Conservation (phyloP, 2,113 vertebrate genomes). For the Oxyruncus cristatus region DNA sequence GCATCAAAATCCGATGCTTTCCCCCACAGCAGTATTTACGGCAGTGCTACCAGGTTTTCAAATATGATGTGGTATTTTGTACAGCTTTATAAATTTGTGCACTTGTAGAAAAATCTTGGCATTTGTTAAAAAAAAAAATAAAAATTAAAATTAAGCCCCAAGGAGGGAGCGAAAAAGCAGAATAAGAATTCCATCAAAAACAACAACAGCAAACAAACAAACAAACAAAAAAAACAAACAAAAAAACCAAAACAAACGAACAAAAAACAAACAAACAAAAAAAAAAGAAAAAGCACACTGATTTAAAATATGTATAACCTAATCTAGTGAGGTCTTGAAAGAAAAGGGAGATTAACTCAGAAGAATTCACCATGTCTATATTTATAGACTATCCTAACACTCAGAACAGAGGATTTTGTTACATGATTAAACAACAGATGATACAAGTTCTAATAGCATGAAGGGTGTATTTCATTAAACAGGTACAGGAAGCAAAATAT, state of each 20-base stretch:
- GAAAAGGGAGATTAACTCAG: not conserved
- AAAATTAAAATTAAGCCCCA: not conserved
- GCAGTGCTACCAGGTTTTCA: not conserved
- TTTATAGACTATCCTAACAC: not conserved
- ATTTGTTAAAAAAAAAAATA: not conserved
- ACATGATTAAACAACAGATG: not conserved
- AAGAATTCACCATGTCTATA: not conserved
- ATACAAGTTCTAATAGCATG: not conserved
- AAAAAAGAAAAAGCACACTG: not conserved
- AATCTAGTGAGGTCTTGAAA: not conserved
- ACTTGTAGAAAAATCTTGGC: not conserved
- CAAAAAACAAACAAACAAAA: not conserved
- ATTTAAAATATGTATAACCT: not conserved
- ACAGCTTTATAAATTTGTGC: not conserved
- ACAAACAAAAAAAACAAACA: not conserved
- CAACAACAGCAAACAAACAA: not conserved
- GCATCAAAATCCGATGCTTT: not conserved
- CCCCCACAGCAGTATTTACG: not conserved
- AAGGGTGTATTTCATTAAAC: not conserved
- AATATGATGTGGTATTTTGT: not conserved
- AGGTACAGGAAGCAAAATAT: not conserved
- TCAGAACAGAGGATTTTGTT: not conserved
- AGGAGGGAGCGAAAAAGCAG: not conserved
- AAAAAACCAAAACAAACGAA: not conserved
- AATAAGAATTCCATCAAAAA: not conserved